These are phyloP conservation scores for Peromyscus nudipes DNA, from an alignment of 2,797 vertebrate genomes.

Conservation along the genomic window DNA sequence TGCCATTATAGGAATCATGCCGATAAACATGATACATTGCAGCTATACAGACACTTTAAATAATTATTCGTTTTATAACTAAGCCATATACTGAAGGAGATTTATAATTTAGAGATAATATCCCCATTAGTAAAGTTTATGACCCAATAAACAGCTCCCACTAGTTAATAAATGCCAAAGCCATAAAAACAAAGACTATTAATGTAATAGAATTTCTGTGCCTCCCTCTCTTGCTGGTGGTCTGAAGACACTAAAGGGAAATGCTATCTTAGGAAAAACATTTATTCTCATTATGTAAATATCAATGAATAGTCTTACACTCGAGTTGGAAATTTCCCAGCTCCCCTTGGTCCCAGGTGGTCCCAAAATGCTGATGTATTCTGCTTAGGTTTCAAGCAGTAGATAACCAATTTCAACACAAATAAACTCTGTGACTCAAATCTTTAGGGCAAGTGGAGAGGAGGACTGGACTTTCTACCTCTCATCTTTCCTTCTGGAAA, in stretches of 20 bases:
- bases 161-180: conserved; percentile 89
- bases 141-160: conserved; percentile 89
- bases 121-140: conserved; percentile 90
- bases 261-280: conserved; percentile 85
- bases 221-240: conserved; percentile 88
- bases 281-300: conserved; percentile 88
- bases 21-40: conserved; percentile 87
- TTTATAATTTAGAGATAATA: conserved; percentile 90
- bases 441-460: not conserved
- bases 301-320: conserved; percentile 86
- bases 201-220: conserved; percentile 86
- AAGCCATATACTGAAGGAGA: conserved; percentile 84
- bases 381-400: conserved; percentile 81
- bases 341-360: conserved; percentile 84
- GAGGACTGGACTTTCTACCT: conserved; percentile 71
- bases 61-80: conserved; percentile 86
- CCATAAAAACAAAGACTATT: conserved; percentile 87
- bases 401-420: conserved; percentile 79
- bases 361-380: conserved; percentile 82
- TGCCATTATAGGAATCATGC: conserved; percentile 87
- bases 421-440: conserved; percentile 76
- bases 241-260: conserved; percentile 86
- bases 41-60: conserved; percentile 85
- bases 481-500: conserved; percentile 69
- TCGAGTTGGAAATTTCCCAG: conserved; percentile 85